These are phyloP conservation scores for Acrobasis repandana DNA, from an alignment of 2,888 invertebrate species.

Conservation along the genomic window DNA sequence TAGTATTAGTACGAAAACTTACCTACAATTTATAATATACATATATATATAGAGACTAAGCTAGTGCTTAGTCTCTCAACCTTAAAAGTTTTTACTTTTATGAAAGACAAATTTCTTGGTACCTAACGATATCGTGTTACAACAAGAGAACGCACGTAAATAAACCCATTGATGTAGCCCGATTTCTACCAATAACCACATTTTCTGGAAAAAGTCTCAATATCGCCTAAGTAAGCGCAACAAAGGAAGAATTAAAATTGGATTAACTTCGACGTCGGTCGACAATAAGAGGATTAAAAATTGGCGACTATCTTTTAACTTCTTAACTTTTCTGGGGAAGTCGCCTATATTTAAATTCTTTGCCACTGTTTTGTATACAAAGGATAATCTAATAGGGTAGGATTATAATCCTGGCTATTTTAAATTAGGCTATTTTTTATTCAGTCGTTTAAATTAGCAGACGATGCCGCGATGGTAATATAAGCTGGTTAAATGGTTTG, in stretches of 20 bases:
- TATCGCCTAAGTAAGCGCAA: background rate
- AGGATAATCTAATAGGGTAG: constrained; percentile 1
- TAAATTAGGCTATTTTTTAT: background rate
- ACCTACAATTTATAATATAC: too few species aligned
- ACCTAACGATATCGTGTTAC: background rate
- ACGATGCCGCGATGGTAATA: background rate
- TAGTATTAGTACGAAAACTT: too few species aligned
- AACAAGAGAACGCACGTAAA: background rate
- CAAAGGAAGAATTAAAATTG: constrained; percentile 2
- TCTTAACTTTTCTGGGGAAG: background rate
- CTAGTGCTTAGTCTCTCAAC: too few species aligned
- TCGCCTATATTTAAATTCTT: background rate
- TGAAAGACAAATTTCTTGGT: background rate
- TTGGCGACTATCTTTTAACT: background rate
- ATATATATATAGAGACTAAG: too few species aligned
- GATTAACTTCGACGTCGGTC: background rate
- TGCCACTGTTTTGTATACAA: constrained; percentile 2
- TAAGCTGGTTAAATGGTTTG: background rate
- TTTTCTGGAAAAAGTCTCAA: background rate
- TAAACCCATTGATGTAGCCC: background rate
- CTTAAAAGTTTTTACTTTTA: too few species aligned
- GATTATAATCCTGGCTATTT: background rate
- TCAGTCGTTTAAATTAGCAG: background rate
- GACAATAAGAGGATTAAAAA: background rate
- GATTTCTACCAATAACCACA: background rate